Conservation (phyloP, 2,797 vertebrate species). For the Rhynchotus rufescens region DNA sequence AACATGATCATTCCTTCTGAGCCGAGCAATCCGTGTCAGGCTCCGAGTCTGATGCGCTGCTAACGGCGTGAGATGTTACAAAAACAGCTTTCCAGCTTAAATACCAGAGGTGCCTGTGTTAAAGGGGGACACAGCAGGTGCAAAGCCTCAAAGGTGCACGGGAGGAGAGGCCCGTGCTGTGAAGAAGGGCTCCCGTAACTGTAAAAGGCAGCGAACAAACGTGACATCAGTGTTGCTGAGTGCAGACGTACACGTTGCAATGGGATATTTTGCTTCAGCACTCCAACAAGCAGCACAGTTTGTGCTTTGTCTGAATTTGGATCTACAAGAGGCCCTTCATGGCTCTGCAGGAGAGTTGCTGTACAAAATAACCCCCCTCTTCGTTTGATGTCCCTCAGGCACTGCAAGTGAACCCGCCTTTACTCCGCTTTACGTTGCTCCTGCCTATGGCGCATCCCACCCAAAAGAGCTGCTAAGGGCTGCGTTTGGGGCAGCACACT, state of each 20-base stretch:
- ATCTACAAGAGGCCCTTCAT: background rate
- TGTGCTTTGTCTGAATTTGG: background rate
- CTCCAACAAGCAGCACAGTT: background rate
- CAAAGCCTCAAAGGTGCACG: background rate
- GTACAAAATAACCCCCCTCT: background rate
- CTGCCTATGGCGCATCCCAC: background rate
- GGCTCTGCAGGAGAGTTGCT: background rate
- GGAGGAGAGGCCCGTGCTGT: background rate
- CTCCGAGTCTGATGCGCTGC: background rate
- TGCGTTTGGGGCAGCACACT: background rate
- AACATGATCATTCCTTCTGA: conserved; percentile 2
- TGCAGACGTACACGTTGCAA: background rate
- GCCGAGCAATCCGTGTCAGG: background rate
- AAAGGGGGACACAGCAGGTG: background rate
- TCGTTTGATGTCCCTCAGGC: background rate
- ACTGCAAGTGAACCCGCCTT: background rate
- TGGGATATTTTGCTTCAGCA: too few relatives aligned
- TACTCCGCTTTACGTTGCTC: fast-evolving
- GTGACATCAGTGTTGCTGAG: background rate
- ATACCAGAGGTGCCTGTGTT: background rate
- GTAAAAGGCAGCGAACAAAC: background rate
- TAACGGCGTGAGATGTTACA: background rate
- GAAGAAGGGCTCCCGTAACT: background rate
- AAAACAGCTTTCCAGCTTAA: conserved; percentile 26
- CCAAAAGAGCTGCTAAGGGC: background rate